phyloP scores from a whole-genome alignment of 2,888 invertebrate genomes.

The Laspeyria flexula region DNA sequence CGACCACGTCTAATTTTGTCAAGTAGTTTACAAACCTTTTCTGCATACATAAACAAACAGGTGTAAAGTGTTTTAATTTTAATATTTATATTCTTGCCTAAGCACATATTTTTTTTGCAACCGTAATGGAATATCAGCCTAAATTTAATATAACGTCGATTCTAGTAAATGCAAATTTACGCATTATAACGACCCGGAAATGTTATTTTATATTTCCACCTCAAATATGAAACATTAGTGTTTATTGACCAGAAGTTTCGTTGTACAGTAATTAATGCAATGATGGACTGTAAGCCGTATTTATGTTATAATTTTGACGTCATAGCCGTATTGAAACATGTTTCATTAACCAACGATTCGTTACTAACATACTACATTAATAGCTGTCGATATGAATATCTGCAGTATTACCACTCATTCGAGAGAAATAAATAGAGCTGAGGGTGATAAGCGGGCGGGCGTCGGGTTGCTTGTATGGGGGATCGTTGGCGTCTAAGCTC shows the following conservation, averaged over 20 bases:
- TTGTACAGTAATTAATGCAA: neutral
- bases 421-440: constrained; percentile 72
- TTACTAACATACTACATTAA: constrained; percentile 30
- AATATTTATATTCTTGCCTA: too few relatives aligned
- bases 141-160: too few relatives aligned
- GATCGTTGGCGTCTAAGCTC: constrained; percentile 68
- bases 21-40: too few relatives aligned
- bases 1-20: too few relatives aligned
- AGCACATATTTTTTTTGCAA: too few relatives aligned
- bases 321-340: neutral
- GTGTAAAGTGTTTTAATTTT: too few relatives aligned
- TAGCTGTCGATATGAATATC: constrained; percentile 58
- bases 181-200: too few relatives aligned
- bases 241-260: neutral
- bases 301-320: neutral
- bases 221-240: too few relatives aligned
- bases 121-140: too few relatives aligned
- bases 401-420: constrained; percentile 64
- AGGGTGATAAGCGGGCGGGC: constrained; percentile 70
- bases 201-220: too few relatives aligned
- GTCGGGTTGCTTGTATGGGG: constrained; percentile 65
- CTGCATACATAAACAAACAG: too few relatives aligned
- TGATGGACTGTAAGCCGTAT: neutral
- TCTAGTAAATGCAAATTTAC: too few relatives aligned
- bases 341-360: constrained; percentile 2